Base-by-base conservation (phyloP, 2,797 vertebrate genomes). In the Chrosomus eos region DNA sequence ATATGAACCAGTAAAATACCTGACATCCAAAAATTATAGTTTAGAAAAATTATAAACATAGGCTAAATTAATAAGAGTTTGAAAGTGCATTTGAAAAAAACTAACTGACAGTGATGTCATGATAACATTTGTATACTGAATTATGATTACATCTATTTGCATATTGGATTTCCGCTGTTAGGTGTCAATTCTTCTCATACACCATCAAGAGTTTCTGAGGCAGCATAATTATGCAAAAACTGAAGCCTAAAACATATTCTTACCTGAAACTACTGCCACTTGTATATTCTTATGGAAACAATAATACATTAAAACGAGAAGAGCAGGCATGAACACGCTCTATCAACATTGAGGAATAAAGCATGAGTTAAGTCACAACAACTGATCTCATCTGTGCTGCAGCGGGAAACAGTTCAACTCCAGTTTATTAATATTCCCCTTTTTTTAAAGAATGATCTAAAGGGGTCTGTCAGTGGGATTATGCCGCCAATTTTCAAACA, bases 381-480 rank as follows among this genome's bases (percentile, higher is more conserved):
- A 40, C 74, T 66, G 43, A 75, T 81, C 19, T 10, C 38, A 60
- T 90, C 83, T 86, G 55, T 82, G 48, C 60, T 74, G 79, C 74
- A 83, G 64, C 86, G 33, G 38, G 55, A 66, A 85, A 86, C 85
- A 68, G 89, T 88, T 90, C 81, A 75, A 87, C 89, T 81, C 80
- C 80, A 88, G 70, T 83, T 86, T 92, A 92, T 93, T 94, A 92
- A 90, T 88, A 88, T 90, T 88, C 68, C 73, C 88, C 90, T 89
- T 89, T 90, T 89, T 90, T 74, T 90, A 91, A 91, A 92, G 89
- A 92, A 89, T 90, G 90, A 94, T 93, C 90, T 92, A 89, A 92
- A 94, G 90, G 92, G 89, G 90, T 86, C 92, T 91, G 92, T 93
- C 92, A 89, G 89, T 89, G 88, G 83, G 87, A 93, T 94, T 92